Conservation (phyloP, 2,888 invertebrate genomes). For the Marasmarcha lunaedactyla region DNA sequence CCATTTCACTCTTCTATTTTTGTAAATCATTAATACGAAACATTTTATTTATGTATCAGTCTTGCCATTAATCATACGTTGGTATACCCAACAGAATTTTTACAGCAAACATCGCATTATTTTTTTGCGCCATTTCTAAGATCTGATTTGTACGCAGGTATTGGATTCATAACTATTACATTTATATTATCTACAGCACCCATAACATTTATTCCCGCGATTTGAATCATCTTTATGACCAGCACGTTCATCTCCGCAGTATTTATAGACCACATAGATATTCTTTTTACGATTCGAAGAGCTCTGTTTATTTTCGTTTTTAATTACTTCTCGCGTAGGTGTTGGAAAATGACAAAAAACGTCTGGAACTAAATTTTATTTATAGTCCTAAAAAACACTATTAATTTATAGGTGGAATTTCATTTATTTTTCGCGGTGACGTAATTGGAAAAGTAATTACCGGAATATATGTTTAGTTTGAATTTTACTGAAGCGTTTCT, state of each 20-base stretch:
- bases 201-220: constrained; percentile 65
- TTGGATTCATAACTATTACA: no score
- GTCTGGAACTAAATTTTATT: not conserved
- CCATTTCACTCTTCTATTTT: no score
- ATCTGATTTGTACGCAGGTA: no score
- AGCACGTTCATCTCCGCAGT: constrained; percentile 56
- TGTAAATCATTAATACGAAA: no score
- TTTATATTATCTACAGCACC: constrained; percentile 41
- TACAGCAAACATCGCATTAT: no score
- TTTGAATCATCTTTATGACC: constrained; percentile 65
- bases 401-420: constrained; percentile 1
- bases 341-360: constrained; percentile 48
- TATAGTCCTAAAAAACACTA: not conserved
- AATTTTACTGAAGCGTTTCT: no score
- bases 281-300: constrained; percentile 65
- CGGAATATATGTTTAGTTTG: no score
- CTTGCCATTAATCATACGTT: no score
- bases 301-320: constrained; percentile 71
- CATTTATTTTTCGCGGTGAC: not conserved
- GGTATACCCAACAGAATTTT: no score
- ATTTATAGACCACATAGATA: constrained; percentile 67
- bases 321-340: constrained; percentile 66
- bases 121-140: no score
- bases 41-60: no score
- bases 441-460: not conserved